These are phyloP conservation scores for Heliconius ethilla DNA, from an alignment of 2,888 invertebrate species.

Conservation along the genomic window DNA sequence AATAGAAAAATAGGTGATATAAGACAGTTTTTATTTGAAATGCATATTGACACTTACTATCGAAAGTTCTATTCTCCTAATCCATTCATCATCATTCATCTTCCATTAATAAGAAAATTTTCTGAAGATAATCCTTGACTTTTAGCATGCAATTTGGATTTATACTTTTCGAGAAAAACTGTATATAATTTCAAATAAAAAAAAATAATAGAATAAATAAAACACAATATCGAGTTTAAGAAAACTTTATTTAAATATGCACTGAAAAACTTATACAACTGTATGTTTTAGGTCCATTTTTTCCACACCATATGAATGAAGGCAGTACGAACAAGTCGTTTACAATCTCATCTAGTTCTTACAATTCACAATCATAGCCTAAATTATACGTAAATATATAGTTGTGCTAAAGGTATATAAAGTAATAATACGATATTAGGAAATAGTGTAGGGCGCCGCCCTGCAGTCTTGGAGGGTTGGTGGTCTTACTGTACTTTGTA, in stretches of 20 bases:
- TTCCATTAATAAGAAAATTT: too few relatives aligned
- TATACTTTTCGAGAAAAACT: not conserved
- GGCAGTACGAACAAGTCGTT: slow-evolving; percentile 37
- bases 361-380: slow-evolving; percentile 53
- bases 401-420: slow-evolving; percentile 63
- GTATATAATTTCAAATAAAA: too few relatives aligned
- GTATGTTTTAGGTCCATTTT: slow-evolving; percentile 50
- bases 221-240: slow-evolving; percentile 35
- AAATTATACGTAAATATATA: slow-evolving; percentile 62
- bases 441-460: slow-evolving; percentile 54
- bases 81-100: too few relatives aligned
- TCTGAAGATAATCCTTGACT: too few relatives aligned
- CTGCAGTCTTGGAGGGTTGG: slow-evolving; percentile 61
- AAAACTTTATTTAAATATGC: slow-evolving; percentile 73
- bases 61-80: too few relatives aligned
- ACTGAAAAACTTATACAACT: slow-evolving; percentile 77
- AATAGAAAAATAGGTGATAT: too few relatives aligned
- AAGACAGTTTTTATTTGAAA: too few relatives aligned
- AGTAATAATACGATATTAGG: slow-evolving; percentile 55
- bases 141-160: not conserved
- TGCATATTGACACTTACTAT: too few relatives aligned
- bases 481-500: slow-evolving; percentile 85
- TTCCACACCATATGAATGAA: slow-evolving; percentile 58
- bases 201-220: not conserved
- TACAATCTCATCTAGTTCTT: slow-evolving; percentile 40